Base-by-base conservation (phyloP, 1,140 invertebrate species). In the Rhopalosiphum padi region DNA sequence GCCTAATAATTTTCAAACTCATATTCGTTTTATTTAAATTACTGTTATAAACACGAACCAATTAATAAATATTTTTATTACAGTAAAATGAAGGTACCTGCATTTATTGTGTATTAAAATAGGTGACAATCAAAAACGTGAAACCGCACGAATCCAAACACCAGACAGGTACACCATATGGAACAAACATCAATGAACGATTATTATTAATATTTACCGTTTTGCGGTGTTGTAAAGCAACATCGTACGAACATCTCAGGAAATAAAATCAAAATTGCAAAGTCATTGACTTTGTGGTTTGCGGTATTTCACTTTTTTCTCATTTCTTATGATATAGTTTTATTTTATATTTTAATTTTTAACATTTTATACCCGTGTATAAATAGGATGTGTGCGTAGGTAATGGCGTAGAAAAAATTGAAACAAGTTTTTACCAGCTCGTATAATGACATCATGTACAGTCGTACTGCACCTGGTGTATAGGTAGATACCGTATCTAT, bases 141-240 rank as follows among this genome's bases (percentile, higher is more conserved):
- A 68, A 77, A 77, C 90, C 90, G 25, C 90, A 91, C 41, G 90
- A 91, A 91, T 68, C n/a, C 55, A 91, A 91, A 91, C 90, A 60
- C 89, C 53, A 37, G 55, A 55, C 41, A 46, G 25, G n/a, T 22
- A 51, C 35, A 35, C 53, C 88, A 37, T 43, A 23, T 30, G 30
- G 55, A 91, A 91, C 53, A 91, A 91, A 91, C 37, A 68, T n/a
- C 90, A 35, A 48, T 48, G 68, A 91, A 51, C 68, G 68, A 91
- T 82, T 77, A 88, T 77, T 35, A 91, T 82, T 83, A 91, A 91
- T 91, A 91, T 91, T 83, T 83, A 91, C 90, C 90, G 90, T 91
- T 91, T 91, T 83, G 90, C n/a, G 90, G 43, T 91, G 25, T 91
- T 46, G 43, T 43, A 43, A 23, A 60, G 23, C 9, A 37, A 60